These are phyloP conservation scores for Baryphthengus martii DNA, from an alignment of 2,113 vertebrate species.

Conservation along the genomic window DNA sequence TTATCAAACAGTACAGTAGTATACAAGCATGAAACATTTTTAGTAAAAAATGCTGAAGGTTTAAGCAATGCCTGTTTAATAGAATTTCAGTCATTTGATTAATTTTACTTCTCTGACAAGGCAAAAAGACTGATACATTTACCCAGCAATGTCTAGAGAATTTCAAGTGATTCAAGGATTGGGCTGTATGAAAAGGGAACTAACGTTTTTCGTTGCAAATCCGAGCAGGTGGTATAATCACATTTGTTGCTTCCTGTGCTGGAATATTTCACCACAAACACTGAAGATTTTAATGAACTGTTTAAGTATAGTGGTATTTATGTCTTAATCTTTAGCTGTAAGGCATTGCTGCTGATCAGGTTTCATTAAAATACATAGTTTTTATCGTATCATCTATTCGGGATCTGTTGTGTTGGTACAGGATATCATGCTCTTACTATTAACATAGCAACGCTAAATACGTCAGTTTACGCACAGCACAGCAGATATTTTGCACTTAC, in stretches of 20 bases:
- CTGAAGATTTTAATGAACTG: background rate
- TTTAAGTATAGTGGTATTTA: background rate
- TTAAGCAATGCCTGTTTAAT: background rate
- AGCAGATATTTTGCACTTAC: background rate
- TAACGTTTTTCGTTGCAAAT: constrained; percentile 5
- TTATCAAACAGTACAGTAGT: background rate
- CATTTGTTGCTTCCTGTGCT: background rate
- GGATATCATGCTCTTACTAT: background rate
- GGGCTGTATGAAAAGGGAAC: background rate
- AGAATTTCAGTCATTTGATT: background rate
- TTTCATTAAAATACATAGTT: background rate
- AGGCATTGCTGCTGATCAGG: background rate
- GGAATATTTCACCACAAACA: background rate
- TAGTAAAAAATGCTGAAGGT: background rate
- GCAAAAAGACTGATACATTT: background rate
- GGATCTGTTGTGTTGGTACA: background rate
- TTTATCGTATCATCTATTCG: background rate
- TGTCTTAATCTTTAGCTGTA: background rate
- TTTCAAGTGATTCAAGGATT: background rate
- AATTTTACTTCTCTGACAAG: background rate
- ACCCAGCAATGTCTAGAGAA: background rate
- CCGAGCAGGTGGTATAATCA: background rate
- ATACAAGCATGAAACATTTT: background rate
- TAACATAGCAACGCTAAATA: background rate
- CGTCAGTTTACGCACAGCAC: background rate